Evolutionary conservation across 2,888 invertebrate genomes (phyloP).

Genomic region (Holacanthella duospinosa): DNA sequence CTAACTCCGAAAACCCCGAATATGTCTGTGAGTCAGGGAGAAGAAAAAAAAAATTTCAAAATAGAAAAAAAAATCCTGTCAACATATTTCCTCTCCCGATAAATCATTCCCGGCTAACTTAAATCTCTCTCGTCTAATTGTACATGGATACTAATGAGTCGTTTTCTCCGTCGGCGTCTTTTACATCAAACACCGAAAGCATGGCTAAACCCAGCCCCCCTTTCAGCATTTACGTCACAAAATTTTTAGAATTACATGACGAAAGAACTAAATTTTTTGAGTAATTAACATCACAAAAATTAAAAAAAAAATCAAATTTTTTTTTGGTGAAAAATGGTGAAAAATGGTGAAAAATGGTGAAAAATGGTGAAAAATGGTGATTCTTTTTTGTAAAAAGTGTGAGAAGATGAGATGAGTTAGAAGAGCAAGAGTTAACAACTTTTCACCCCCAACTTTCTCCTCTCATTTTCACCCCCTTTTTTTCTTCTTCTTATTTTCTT

Average conservation of each 20-base stretch:
- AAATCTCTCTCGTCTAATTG: conserved; percentile 7
- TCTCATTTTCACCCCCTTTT: not conserved
- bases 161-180: conserved; percentile 5
- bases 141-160: conserved; percentile 11
- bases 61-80: too few species aligned
- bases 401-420: not conserved
- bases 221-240: not conserved
- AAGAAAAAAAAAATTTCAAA: too few species aligned
- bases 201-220: not conserved
- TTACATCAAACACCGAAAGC: not conserved
- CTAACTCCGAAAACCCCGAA: not conserved
- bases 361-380: not conserved
- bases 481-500: not conserved
- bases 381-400: not conserved
- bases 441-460: not conserved
- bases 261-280: not conserved
- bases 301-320: not conserved
- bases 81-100: conserved; percentile 12
- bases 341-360: not conserved
- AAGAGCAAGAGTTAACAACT: too few species aligned
- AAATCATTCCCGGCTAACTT: conserved; percentile 8
- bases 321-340: not conserved
- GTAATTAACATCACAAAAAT: not conserved
- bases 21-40: not conserved
- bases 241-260: too few species aligned